Conservation (phyloP, 2,888 invertebrate genomes). For the Andrena trimmerana region DNA sequence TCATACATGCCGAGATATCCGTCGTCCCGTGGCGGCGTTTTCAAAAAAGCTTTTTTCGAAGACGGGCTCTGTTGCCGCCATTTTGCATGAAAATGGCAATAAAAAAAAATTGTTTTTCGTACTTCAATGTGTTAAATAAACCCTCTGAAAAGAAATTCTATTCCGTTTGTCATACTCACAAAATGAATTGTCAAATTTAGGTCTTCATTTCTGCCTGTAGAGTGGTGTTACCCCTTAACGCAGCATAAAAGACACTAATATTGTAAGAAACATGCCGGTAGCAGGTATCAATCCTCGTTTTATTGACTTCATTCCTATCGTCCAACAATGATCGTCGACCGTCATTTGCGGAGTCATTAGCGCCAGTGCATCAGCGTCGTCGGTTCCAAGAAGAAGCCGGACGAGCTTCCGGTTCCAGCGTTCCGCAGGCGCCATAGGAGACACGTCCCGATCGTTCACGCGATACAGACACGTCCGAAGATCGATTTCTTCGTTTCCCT, state of each 20-base stretch:
- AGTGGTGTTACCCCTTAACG: no score
- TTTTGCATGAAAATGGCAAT: no score
- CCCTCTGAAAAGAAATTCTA: no score
- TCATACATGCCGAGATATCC: no score
- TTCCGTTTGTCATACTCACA: no score
- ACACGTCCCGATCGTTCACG: neutral
- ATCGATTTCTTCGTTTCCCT: conserved; percentile 9
- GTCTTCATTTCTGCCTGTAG: no score
- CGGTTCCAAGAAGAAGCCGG: conserved; percentile 18
- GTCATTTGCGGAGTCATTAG: conserved; percentile 8
- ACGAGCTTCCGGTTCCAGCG: conserved; percentile 20
- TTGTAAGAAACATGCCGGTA: neutral
- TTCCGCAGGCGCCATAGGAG: neutral
- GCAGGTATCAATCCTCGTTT: neutral
- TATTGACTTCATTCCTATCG: neutral
- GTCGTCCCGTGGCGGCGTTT: no score
- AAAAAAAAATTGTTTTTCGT: no score
- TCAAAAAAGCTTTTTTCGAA: no score
- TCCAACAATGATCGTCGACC: conserved; percentile 1
- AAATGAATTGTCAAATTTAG: no score
- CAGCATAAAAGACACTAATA: neutral
- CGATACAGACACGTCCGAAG: neutral
- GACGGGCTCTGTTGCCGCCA: no score
- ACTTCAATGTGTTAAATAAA: no score
- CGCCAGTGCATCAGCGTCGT: neutral